Conservation (phyloP, 1,140 invertebrate genomes). For the Anadara kagoshimensis region DNA sequence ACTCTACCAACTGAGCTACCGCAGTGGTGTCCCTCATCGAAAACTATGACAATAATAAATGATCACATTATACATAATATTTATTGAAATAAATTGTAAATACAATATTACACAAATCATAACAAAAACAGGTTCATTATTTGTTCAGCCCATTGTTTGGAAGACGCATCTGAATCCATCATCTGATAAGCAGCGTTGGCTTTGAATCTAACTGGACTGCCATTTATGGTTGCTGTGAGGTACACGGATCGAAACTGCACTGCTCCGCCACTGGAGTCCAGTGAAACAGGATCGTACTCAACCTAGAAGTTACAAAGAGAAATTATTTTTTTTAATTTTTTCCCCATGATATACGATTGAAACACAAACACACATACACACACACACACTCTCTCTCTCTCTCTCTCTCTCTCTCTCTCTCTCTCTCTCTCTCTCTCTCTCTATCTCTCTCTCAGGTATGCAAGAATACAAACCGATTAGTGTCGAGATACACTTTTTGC, state of each 20-base stretch:
- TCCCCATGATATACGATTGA: no score
- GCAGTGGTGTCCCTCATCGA: no score
- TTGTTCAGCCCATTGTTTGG: not conserved
- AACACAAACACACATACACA: no score
- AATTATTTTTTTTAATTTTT: not conserved
- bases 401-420: no score
- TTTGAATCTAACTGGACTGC: not conserved
- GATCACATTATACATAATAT: not conserved
- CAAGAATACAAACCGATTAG: no score
- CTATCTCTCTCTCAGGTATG: no score
- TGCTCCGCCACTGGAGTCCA: not conserved
- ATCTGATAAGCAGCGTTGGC: not conserved
- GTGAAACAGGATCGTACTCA: not conserved
- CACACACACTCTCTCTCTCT: no score
- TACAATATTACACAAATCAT: not conserved
- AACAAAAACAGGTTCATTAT: not conserved
- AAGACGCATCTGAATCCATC: not conserved
- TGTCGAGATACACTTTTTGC: no score
- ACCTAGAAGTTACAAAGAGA: not conserved
- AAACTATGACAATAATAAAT: no score
- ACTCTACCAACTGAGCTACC: no score
- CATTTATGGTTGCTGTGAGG: not conserved
- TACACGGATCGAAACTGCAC: not conserved
- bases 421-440: no score
- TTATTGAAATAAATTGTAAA: no score